Base-by-base conservation (phyloP, 1,140 invertebrate genomes). In the Polypedilum vanderplanki region DNA sequence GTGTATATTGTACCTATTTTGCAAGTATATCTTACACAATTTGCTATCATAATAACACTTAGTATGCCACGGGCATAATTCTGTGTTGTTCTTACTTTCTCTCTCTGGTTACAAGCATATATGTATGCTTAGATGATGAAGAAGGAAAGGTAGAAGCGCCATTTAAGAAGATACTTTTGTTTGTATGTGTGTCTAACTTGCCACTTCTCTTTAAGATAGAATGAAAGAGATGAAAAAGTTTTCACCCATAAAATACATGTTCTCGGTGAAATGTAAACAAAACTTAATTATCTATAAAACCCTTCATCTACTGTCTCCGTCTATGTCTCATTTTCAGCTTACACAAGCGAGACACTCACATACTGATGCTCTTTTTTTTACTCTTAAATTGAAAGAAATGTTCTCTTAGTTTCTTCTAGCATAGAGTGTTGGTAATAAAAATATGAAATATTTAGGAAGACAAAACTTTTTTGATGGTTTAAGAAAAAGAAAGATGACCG, bases 261-360 rank as follows among this genome's bases (percentile, higher is more conserved):
- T 57, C 46, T 57, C 12, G 46, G 46, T 57, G 46, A 57, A 57
- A 57, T 70, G 65, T 70, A 70, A 70, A 70, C 17, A 70, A 70
- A 70, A 70, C 65, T 70, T 70, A 70, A 70, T 70, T 70, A 70
- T 70, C 65, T 22, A 70, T 70, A 70, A 70, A 70, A 70, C 65
- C 65, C 5, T 57, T n/a, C 46, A 12, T n/a, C 46, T n/a, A 15
- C 46, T 57, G 46, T 57, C 10, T 57, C 41, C 41, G 41, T 46
- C 46, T 57, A 57, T 57, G 46, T 57, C 46, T 57, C 24, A 33
- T 33, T 33, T 33, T 33, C 24, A 33, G 24, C 24, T 33, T 33
- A 33, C 24, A 33, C 24, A 33, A 33, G 24, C 24, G 24, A 33
- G 24, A 33, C 24, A 33, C 24, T 3, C 24, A 33, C 5, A 33